These are phyloP conservation scores for Cinara cedri DNA, from an alignment of 2,888 invertebrate species.

Conservation along the genomic window DNA sequence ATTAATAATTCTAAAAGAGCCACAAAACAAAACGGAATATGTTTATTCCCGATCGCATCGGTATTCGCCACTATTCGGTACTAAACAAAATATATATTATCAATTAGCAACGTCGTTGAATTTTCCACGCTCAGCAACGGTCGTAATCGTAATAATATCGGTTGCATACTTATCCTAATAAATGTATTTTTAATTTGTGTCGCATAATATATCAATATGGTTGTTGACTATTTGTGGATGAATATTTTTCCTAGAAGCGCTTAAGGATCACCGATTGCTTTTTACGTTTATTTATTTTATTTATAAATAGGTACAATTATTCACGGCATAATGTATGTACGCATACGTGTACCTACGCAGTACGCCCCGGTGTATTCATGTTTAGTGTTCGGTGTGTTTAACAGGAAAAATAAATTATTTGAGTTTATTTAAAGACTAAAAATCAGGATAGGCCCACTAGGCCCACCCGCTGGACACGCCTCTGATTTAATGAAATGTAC, in stretches of 20 bases:
- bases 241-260: not conserved
- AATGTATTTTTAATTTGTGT: not conserved
- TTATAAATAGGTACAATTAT: not conserved
- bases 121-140: not conserved
- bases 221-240: not conserved
- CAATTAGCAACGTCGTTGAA: not conserved
- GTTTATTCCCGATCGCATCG: not conserved
- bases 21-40: not conserved
- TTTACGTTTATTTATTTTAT: not conserved
- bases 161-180: not conserved
- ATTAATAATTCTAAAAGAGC: not conserved
- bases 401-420: too few species aligned
- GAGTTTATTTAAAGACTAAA: too few species aligned
- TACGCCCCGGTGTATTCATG: not conserved
- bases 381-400: not conserved
- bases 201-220: not conserved
- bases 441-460: too few species aligned
- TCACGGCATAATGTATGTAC: not conserved
- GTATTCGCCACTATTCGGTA: not conserved
- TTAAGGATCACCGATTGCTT: too few species aligned
- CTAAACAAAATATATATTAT: too few species aligned
- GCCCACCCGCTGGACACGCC: too few species aligned
- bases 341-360: not conserved
- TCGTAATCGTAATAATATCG: not conserved
- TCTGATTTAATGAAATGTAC: slow-evolving; percentile 3